These are phyloP conservation scores for Drosophila pectinifera DNA, from an alignment of 1,140 invertebrate species.

Conservation along the genomic window DNA sequence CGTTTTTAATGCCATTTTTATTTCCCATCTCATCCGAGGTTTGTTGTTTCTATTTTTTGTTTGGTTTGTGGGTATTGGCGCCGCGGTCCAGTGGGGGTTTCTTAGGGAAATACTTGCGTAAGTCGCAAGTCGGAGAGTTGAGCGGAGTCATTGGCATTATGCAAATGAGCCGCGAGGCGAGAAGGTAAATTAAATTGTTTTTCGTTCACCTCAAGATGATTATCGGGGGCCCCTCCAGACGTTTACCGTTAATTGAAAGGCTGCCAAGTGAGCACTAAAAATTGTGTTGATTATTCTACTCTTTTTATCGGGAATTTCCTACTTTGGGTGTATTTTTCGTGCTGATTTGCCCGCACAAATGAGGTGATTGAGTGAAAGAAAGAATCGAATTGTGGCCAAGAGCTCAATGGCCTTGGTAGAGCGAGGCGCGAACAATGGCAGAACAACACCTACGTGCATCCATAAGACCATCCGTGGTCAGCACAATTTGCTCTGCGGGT, in stretches of 20 bases:
- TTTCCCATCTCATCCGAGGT: slow-evolving; percentile 29
- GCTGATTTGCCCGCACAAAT: slow-evolving; percentile 21
- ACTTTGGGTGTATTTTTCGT: neutral
- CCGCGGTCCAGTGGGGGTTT: slow-evolving; percentile 32
- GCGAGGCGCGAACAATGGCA: slow-evolving; percentile 54
- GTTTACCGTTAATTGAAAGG: slow-evolving; percentile 75
- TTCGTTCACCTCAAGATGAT: slow-evolving; percentile 52
- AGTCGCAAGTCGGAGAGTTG: slow-evolving; percentile 18
- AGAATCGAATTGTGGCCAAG: slow-evolving; percentile 35
- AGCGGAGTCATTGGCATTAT: slow-evolving; percentile 72
- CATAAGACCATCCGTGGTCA: slow-evolving; percentile 30
- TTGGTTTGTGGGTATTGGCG: neutral
- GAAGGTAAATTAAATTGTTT: slow-evolving; percentile 73
- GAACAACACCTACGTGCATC: slow-evolving; percentile 58
- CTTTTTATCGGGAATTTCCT: slow-evolving; percentile 25
- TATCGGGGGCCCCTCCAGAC: slow-evolving; percentile 48
- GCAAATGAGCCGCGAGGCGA: slow-evolving; percentile 62
- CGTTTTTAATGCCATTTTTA: slow-evolving; percentile 47
- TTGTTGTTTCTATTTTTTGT: slow-evolving; percentile 14
- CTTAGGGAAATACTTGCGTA: slow-evolving; percentile 68
- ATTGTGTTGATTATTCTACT: slow-evolving; percentile 38
- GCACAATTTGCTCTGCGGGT: slow-evolving; percentile 60
- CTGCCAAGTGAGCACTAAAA: slow-evolving; percentile 45
- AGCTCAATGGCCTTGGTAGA: slow-evolving; percentile 70
- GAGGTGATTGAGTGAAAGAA: slow-evolving; percentile 55